Conservation (phyloP, 1,140 invertebrate species). For the Apocrypta bakeri region DNA sequence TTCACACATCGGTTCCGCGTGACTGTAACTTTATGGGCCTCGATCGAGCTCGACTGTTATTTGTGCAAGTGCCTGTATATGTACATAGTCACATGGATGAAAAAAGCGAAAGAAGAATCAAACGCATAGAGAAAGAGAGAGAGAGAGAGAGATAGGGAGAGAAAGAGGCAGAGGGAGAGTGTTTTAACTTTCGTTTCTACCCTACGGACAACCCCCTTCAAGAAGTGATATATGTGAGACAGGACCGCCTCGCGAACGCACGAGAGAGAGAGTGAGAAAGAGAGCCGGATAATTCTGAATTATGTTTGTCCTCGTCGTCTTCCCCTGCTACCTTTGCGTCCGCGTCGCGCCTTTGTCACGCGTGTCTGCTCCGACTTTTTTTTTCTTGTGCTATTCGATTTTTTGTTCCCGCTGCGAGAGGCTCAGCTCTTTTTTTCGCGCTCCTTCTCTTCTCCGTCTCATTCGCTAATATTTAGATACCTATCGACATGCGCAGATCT, state of each 20-base stretch:
- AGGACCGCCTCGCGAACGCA: slow-evolving; percentile 58
- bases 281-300: slow-evolving; percentile 70
- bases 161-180: slow-evolving; percentile 15
- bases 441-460: slow-evolving; percentile 52
- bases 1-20: slow-evolving; percentile 4
- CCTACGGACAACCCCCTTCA: slow-evolving; percentile 62
- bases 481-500: neutral
- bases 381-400: slow-evolving; percentile 31
- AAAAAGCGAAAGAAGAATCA: slow-evolving; percentile 25
- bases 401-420: neutral
- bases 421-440: slow-evolving; percentile 42
- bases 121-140: slow-evolving; percentile 6
- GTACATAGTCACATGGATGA: neutral
- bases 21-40: neutral
- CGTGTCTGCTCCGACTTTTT: slow-evolving; percentile 45
- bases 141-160: neutral
- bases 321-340: slow-evolving; percentile 55
- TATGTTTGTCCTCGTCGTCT: slow-evolving; percentile 68
- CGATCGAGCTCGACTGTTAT: slow-evolving; percentile 8
- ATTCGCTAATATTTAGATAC: slow-evolving; percentile 58
- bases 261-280: neutral
- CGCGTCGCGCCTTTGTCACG: slow-evolving; percentile 60
- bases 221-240: slow-evolving; percentile 67
- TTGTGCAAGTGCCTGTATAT: neutral
- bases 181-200: slow-evolving; percentile 53